Conservation (phyloP, 2,888 invertebrate species). For the Mactromeris polynyma region DNA sequence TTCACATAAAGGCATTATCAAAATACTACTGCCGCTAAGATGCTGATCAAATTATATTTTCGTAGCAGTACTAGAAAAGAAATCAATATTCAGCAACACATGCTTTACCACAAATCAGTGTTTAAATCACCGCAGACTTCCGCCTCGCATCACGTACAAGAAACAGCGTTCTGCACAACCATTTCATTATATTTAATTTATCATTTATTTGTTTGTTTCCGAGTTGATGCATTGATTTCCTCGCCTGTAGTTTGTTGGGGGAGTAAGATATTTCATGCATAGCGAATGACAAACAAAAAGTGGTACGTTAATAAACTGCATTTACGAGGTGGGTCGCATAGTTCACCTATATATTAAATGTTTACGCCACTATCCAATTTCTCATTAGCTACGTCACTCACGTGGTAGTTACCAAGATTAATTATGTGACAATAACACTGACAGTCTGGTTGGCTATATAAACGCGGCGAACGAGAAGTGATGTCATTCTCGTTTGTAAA, state of each 20-base stretch:
- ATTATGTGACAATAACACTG: constrained; percentile 26
- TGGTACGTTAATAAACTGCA: background rate
- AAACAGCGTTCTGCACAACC: background rate
- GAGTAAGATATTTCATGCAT: background rate
- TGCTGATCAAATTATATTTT: too few species aligned
- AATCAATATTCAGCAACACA: too few species aligned
- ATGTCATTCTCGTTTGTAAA: constrained; percentile 4
- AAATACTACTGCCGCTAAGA: too few species aligned
- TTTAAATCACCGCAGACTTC: too few species aligned
- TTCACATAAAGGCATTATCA: too few species aligned
- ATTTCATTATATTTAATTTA: background rate
- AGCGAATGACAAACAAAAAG: background rate
- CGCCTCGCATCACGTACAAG: background rate
- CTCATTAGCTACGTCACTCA: constrained; percentile 2
- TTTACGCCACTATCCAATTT: background rate
- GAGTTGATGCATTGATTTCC: background rate
- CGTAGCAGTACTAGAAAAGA: too few species aligned
- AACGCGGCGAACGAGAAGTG: background rate
- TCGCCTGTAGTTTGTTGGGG: background rate
- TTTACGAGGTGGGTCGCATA: background rate
- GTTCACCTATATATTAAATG: background rate
- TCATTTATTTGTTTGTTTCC: background rate
- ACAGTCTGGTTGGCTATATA: constrained; percentile 33
- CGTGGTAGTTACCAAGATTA: constrained; percentile 20
- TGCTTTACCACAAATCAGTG: too few species aligned